Base-by-base conservation (phyloP, 2,797 vertebrate genomes). In the Scleropages formosus region DNA sequence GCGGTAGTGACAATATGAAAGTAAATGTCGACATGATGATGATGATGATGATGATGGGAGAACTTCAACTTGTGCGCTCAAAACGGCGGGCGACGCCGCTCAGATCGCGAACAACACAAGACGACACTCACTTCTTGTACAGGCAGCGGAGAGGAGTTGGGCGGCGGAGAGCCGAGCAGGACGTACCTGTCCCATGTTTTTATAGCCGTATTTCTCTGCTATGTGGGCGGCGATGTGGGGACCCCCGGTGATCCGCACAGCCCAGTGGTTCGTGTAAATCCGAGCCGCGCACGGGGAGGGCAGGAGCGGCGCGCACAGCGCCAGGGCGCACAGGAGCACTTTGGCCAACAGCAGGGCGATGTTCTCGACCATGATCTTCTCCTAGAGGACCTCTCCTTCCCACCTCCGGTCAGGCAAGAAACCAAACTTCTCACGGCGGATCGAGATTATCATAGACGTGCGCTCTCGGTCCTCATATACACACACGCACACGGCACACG, bases 231-330 rank as follows among this genome's bases (percentile, higher is more conserved):
- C 97, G 84, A 96, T 90, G 47, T 91, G 88, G 67, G 91, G 81
- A 85, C 96, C 97, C 73, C 96, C 97, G 69, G 89, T 75, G 89
- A 99, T 98, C 90, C 95, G 91, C 82, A 98, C 95, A 79, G 97
- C 97, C 97, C 97, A 99, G 92, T 99, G 96, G 95, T 99, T 98
- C 88, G 96, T 98, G 94, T 96, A 99, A 83, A 96, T 92, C 87
- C 95, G 94, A 89, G 95, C 93, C 85, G 91, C 84, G 91, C 95
- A 96, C 89, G 93, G 92, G 72, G 93, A 91, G 80, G 92, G 89
- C 84, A 93, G 88, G 81, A 94, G 92, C 85, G 94, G 91, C 78
- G 95, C 91, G 84, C 92, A 88, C 83, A 96, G 91, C 82, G 88
- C 92, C 85, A 98, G 89, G 85, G 93, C 86, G 87, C 94, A 96